These are phyloP conservation scores for Xylocopa sonorina DNA, from an alignment of 1,140 invertebrate species.

Conservation along the genomic window DNA sequence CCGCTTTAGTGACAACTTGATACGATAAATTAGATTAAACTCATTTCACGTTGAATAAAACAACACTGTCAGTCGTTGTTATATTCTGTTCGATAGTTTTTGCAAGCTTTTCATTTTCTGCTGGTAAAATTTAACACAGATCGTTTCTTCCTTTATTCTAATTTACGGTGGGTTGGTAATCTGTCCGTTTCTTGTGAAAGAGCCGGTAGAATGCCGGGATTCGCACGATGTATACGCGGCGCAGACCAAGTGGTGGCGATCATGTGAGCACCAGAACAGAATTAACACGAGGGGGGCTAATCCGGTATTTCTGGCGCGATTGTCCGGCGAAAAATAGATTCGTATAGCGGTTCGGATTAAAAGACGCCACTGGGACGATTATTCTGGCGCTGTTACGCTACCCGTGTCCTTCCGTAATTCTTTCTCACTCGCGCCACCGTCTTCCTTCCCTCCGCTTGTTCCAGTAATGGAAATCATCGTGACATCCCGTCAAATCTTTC, in stretches of 20 bases:
- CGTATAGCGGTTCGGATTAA: slow-evolving; percentile 76
- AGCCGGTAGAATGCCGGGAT: slow-evolving; percentile 32
- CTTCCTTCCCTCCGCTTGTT: not conserved
- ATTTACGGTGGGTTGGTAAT: not conserved
- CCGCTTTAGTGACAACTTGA: too few relatives aligned
- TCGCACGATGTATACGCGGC: slow-evolving; percentile 35
- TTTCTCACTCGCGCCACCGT: slow-evolving; percentile 50
- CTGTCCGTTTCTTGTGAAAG: slow-evolving; percentile 29
- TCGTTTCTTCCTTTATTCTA: not conserved
- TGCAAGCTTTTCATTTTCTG: not conserved
- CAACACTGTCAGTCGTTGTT: not conserved
- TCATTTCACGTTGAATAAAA: too few relatives aligned
- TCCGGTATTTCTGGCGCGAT: slow-evolving; percentile 79
- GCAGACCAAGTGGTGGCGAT: slow-evolving; percentile 65
- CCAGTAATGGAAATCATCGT: not conserved
- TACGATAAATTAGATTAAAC: too few relatives aligned
- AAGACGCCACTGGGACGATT: slow-evolving; percentile 73
- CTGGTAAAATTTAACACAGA: not conserved
- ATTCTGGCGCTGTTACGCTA: slow-evolving; percentile 60
- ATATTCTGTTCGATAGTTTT: not conserved
- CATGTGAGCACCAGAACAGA: slow-evolving; percentile 76
- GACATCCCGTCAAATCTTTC: not conserved
- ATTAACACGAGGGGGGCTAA: slow-evolving; percentile 75
- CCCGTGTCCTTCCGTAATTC: slow-evolving; percentile 61
- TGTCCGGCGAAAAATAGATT: slow-evolving; percentile 80